Base-by-base conservation (phyloP, 2,113 vertebrate genomes). In the Trichomycterus rosablanca region DNA sequence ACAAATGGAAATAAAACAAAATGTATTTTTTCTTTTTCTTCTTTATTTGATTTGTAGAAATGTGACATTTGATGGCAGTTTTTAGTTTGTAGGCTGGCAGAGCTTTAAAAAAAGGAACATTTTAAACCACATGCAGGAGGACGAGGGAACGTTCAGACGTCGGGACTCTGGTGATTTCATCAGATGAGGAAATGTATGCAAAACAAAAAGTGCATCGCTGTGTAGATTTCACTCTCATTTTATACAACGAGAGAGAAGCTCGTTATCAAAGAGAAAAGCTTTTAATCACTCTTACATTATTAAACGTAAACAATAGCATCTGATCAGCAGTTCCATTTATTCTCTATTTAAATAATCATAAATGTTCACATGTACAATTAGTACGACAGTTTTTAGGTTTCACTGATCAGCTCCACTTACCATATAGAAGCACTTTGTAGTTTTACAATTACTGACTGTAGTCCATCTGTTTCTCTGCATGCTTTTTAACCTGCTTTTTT, bases 21-120 rank as follows among this genome's bases (percentile, higher is more conserved):
- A 61, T 95, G 94, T 95, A 93, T 93, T 94, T 92, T 93, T 90
- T 95, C 88, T 94, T 93, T 93, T 90, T 95, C 88, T 89, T 93
- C 89, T 93, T 91, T 92, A 90, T 90, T 94, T 94, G 53, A 40
- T 68, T 70, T 82, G 84, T 75, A 83, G 75, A 85, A 48, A 40
- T 37, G 16, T 19, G 14, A 35, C 34, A 40, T 56, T 62, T 62
- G 30, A 34, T 51, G 32, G 42, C 56, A 14, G 43, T 59, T 20
- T 9, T 11, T 28, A 64, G 57, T 53, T 20, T n/a, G n/a, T 53
- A 63, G 16, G 59, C 35, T 43, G n/a, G n/a, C 7, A 19, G 22
- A 51, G 26, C 30, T 57, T 66, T 62, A 50, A 7, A 10, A 2
- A n/a, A 48, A 18, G n/a, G 42, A 8, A 49, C 24, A 20, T 32